Percentiles rank a stretch among this genome's conserved stretches.
Conservation (phyloP, 2,797 vertebrate genomes). For the Aldrovandia affinis region DNA sequence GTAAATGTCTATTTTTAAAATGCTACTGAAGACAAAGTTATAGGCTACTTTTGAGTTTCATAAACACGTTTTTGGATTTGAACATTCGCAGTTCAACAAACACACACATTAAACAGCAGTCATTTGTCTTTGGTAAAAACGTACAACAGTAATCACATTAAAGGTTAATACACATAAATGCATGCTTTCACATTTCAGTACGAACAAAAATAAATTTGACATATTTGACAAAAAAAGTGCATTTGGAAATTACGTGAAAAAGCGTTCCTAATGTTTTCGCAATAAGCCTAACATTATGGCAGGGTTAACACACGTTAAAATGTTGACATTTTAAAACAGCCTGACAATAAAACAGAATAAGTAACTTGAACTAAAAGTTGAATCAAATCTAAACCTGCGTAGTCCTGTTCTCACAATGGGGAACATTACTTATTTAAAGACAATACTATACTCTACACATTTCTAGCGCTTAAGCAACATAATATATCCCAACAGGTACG, state of each 20-base stretch:
- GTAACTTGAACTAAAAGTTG: neutral
- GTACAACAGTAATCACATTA: slow-evolving; percentile 35
- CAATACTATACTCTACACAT: neutral
- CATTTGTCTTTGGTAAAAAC: slow-evolving; percentile 26
- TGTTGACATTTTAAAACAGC: neutral
- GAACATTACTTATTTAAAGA: slow-evolving; percentile 15
- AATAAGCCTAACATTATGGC: neutral
- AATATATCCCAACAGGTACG: neutral
- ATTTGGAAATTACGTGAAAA: slow-evolving; percentile 20
- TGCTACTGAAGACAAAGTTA: slow-evolving; percentile 4
- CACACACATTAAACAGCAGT: slow-evolving; percentile 27
- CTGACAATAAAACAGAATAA: neutral
- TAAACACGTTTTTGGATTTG: slow-evolving; percentile 3
- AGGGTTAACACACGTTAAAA: neutral
- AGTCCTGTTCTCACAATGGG: neutral
- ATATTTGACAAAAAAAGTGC: slow-evolving; percentile 32
- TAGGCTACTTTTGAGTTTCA: neutral
- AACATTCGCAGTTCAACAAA: slow-evolving; percentile 18
- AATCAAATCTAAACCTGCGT: neutral
- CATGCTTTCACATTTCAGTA: slow-evolving; percentile 38
- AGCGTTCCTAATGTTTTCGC: neutral
- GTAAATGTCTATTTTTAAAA: slow-evolving; percentile 19
- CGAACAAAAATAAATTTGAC: slow-evolving; percentile 21
- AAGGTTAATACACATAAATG: slow-evolving; percentile 31
- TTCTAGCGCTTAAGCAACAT: neutral